Percentiles rank a stretch among this genome's conserved stretches.
Evolutionary conservation across 2,797 vertebrate genomes (phyloP).

Genomic region (Falco rusticolus): DNA sequence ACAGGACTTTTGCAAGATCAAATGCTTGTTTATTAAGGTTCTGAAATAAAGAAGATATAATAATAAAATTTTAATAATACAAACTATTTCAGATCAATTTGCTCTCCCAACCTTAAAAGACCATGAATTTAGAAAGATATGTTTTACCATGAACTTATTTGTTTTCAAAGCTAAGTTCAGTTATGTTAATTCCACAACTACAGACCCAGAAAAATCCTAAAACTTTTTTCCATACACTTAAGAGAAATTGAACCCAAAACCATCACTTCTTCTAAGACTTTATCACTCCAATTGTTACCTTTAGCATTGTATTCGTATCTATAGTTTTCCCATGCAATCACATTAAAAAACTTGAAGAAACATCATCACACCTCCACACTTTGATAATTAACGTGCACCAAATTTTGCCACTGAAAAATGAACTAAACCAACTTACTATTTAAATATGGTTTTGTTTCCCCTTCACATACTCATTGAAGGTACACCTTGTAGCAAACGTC

Average conservation of each 20-base stretch:
- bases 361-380: not conserved
- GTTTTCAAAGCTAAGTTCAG: not conserved
- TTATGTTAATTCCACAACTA: not conserved
- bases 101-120: not conserved
- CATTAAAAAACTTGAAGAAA: not conserved
- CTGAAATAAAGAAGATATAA: slow-evolving; percentile 78
- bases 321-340: not conserved
- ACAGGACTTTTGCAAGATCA: slow-evolving; percentile 94
- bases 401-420: not conserved
- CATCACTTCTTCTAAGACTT: not conserved
- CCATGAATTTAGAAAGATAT: not conserved
- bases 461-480: not conserved
- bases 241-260: not conserved
- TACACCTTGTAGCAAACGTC: not conserved
- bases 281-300: not conserved
- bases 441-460: not conserved
- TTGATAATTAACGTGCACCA: accelerated
- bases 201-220: not conserved
- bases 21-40: slow-evolving; percentile 99
- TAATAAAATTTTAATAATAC: not conserved
- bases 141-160: not conserved
- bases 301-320: not conserved
- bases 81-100: not conserved
- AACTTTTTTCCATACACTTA: not conserved
- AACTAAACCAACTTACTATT: not conserved